A percentile compares a stretch with the other conserved stretches of the same genome.
Evolutionary conservation across 35 echinoderm and acorn worm genomes (phyloP).

Genomic region (Anneissia japonica): DNA sequence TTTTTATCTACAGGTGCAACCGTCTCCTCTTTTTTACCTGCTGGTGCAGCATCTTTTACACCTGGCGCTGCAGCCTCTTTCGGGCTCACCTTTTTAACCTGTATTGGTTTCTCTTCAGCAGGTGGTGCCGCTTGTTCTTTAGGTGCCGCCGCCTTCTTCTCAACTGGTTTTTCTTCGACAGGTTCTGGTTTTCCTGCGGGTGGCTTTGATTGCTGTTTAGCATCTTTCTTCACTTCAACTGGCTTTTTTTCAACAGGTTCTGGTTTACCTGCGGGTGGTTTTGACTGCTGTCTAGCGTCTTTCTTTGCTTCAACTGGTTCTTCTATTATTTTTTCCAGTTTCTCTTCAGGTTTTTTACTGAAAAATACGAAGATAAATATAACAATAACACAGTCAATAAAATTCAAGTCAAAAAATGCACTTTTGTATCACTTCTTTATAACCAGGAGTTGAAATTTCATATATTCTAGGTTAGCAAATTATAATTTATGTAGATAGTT

Average conservation of each 20-base stretch:
- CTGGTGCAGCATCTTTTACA: not conserved
- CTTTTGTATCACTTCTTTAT: too few relatives aligned
- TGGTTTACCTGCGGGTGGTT: not conserved
- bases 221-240: not conserved
- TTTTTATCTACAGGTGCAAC: not conserved
- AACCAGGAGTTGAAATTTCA: too few relatives aligned
- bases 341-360: not conserved
- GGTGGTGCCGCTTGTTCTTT: slow-evolving; percentile 31
- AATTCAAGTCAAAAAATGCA: too few relatives aligned
- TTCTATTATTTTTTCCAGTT: not conserved
- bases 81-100: not conserved
- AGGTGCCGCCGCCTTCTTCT: not conserved
- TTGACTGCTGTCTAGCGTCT: not conserved
- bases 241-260: not conserved
- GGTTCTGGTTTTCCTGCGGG: slow-evolving; percentile 9
- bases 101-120: slow-evolving; percentile 10
- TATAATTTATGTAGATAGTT: too few relatives aligned
- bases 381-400: too few relatives aligned
- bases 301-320: not conserved
- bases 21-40: not conserved
- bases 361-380: too few relatives aligned
- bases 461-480: too few relatives aligned
- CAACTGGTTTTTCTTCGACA: not conserved
- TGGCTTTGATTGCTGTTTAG: not conserved
- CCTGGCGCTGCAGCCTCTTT: not conserved